Conservation (phyloP, 2,888 invertebrate species). For the Oscheius onirici region DNA sequence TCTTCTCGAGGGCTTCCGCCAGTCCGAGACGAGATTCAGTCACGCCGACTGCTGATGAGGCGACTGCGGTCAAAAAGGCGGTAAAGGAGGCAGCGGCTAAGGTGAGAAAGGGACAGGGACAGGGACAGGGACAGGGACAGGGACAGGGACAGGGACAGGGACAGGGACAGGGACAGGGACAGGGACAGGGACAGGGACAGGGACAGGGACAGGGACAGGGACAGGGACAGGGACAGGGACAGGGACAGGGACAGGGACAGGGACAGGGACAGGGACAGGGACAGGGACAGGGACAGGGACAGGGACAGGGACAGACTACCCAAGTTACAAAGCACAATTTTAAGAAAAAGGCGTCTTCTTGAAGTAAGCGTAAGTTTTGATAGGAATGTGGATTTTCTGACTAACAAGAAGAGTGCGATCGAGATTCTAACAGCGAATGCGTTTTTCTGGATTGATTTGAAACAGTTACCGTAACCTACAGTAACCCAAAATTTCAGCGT, state of each 20-base stretch:
- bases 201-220: too few relatives aligned
- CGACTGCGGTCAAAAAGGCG: slow-evolving; percentile 22
- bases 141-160: too few relatives aligned
- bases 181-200: too few relatives aligned
- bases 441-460: background rate
- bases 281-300: too few relatives aligned
- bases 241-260: too few relatives aligned
- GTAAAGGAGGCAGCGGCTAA: slow-evolving; percentile 25
- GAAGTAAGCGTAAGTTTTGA: slow-evolving; percentile 7
- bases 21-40: slow-evolving; percentile 16
- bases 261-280: too few relatives aligned
- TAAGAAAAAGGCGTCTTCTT: slow-evolving; percentile 9
- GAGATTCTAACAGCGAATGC: slow-evolving; percentile 3
- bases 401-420: background rate
- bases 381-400: background rate
- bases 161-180: too few relatives aligned
- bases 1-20: background rate
- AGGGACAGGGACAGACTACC: background rate
- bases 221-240: too few relatives aligned
- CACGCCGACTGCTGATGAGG: slow-evolving; percentile 4
- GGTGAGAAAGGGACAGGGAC: background rate
- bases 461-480: too few relatives aligned
- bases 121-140: background rate
- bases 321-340: background rate
- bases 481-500: slow-evolving; percentile 5